Evolutionary conservation across 2,888 invertebrate species (phyloP), one percentile per base, ranked within the genome.

Genomic region (Troides aeacus): DNA sequence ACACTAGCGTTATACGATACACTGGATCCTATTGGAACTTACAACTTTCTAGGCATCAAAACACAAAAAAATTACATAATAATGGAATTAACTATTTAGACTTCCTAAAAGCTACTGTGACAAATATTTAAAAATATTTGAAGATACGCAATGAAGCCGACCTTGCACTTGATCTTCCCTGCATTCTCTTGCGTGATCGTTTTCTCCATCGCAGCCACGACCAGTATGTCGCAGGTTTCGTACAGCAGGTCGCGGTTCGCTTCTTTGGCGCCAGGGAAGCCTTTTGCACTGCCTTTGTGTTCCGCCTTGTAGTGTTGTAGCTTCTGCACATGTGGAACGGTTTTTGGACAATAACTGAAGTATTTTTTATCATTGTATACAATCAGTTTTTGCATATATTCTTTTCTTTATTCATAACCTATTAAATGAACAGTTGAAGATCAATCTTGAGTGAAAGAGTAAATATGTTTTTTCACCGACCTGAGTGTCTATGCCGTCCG

Each of bases 151-250:
- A 30, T 30, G 30, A 30, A 30, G 57, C 62, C 24, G 79, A 96
- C 96, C 93, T 95, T 97, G 73, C 95, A 95, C 79, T 96, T 93
- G 61, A 97, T 88, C 76, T 94, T 94, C 75, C 87, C 82, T 6
- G 96, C 97, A 82, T 96, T 96, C 36, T 94, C 94, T 73, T 93
- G 93, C 71, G 93, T 95, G 76, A 97, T 94, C 50, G 95, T 93
- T 86, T 97, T 96, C 88, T 97, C 97, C 78, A 94, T 93, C 65
- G 97, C 97, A 63, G 97, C 97, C 66, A 96, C 95, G 36, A 97
- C 94, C 57, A 97, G 93, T 76, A 97, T 97, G 83, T 97, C 97
- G 86, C 97, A 97, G 79, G 94, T 89, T 82, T 96, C 95, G 79
- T 84, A 95, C 85, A 97, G 82, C 58, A 97, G 83, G 71, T 95